phyloP scores from a whole-genome alignment of 2,113 vertebrate genomes.

The Triplophysa siluroides region DNA sequence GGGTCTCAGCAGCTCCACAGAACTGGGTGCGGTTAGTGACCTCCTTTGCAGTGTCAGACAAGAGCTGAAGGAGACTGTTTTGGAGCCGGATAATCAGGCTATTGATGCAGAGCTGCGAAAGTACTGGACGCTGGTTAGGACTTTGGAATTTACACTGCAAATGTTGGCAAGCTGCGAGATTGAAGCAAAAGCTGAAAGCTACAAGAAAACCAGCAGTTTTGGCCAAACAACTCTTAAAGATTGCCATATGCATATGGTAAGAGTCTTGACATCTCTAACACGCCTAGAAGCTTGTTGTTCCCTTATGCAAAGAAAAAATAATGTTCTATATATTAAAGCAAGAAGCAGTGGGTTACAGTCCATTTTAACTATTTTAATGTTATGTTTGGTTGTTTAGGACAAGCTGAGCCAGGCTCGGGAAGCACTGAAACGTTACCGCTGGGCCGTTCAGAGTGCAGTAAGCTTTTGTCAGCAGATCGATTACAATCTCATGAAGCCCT shows the following conservation, averaged over 20 bases:
- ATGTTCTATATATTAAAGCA: too few relatives aligned
- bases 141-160: slow-evolving; percentile 71
- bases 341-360: too few relatives aligned
- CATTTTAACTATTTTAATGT: background rate
- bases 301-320: too few relatives aligned
- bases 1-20: slow-evolving; percentile 58
- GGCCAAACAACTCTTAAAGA: slow-evolving; percentile 66
- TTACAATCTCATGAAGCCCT: slow-evolving; percentile 60
- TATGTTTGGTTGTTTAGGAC: slow-evolving; percentile 67
- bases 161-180: slow-evolving; percentile 65
- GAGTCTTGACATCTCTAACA: background rate
- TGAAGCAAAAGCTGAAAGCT: slow-evolving; percentile 54
- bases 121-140: slow-evolving; percentile 76
- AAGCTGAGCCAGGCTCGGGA: slow-evolving; percentile 73
- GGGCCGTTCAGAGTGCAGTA: slow-evolving; percentile 68
- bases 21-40: slow-evolving; percentile 65
- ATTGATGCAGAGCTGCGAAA: slow-evolving; percentile 71
- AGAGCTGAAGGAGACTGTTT: slow-evolving; percentile 69
- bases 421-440: slow-evolving; percentile 70
- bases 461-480: slow-evolving; percentile 71
- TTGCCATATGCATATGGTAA: slow-evolving; percentile 75
- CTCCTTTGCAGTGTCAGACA: slow-evolving; percentile 69
- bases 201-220: slow-evolving; percentile 64
- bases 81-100: slow-evolving; percentile 70
- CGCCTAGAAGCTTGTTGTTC: background rate